Conservation (phyloP, 2,113 vertebrate genomes). For the Tyto alba region DNA sequence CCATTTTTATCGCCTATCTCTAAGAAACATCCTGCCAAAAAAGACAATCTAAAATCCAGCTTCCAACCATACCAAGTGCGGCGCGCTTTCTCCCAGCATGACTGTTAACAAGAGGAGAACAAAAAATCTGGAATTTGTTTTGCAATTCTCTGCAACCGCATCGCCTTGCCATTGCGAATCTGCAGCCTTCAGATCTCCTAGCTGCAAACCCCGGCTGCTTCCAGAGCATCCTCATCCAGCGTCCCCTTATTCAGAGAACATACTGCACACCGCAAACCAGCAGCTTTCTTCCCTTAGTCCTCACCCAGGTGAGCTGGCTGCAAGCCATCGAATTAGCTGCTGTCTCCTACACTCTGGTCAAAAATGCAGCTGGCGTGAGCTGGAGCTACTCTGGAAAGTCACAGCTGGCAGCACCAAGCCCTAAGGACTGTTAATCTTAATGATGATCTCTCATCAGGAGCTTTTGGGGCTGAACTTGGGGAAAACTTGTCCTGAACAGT, state of each 20-base stretch:
- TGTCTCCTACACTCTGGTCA: neutral
- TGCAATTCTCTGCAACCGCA: neutral
- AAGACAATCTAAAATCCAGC: neutral
- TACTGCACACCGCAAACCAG: accelerated
- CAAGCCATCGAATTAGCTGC: neutral
- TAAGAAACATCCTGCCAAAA: neutral
- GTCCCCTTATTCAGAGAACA: accelerated
- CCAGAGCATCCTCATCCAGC: neutral
- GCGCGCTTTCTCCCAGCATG: neutral
- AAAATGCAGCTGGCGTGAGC: neutral
- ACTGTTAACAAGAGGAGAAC: neutral
- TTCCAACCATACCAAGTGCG: neutral
- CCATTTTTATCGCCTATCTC: neutral
- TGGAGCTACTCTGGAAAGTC: neutral
- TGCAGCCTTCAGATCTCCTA: neutral
- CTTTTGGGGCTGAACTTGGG: neutral
- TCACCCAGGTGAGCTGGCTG: neutral
- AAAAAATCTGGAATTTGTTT: neutral
- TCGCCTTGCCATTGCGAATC: accelerated
- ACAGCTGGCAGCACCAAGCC: neutral
- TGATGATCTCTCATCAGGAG: neutral
- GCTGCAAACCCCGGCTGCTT: neutral
- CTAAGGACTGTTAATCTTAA: neutral
- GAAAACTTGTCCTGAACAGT: neutral
- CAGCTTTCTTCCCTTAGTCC: neutral